A percentile compares a stretch with the other conserved stretches of the same genome.
Evolutionary conservation across 2,113 vertebrate species (phyloP).

Genomic region (Garra rufa): DNA sequence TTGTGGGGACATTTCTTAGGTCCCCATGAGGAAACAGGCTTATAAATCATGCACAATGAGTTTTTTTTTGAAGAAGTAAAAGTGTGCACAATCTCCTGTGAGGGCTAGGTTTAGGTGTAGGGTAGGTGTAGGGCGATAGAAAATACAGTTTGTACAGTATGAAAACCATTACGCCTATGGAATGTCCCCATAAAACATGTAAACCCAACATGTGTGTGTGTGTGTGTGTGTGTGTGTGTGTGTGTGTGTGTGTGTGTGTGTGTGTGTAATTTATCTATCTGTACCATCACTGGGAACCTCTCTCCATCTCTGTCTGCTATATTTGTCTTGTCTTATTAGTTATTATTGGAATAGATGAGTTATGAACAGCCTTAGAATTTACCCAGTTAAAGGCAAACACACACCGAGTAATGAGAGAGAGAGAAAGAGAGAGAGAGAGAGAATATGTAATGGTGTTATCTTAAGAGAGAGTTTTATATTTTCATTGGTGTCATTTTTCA

Average conservation of each 20-base stretch:
- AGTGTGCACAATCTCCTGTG: no score
- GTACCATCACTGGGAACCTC: constrained; percentile 16
- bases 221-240: neutral
- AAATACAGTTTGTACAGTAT: no score
- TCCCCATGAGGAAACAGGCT: no score
- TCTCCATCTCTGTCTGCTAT: constrained; percentile 42
- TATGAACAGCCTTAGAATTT: constrained; percentile 59
- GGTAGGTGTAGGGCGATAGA: no score
- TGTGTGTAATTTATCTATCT: constrained; percentile 1
- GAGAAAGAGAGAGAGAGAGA: neutral
- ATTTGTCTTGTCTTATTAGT: constrained; percentile 59
- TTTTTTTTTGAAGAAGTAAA: no score
- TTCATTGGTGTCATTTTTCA: constrained; percentile 44
- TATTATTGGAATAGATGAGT: constrained; percentile 57
- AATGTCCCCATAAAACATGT: no score
- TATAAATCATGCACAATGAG: no score
- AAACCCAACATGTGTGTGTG: no score
- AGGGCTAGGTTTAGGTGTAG: no score
- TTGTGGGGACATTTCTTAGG: no score
- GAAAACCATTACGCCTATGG: no score
- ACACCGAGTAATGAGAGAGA: constrained; percentile 37
- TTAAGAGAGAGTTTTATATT: constrained; percentile 30
- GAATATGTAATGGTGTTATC: constrained; percentile 2
- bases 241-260: constrained; percentile 18
- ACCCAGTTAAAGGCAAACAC: constrained; percentile 45